Base-by-base conservation (phyloP, 1,140 invertebrate species). In the Liolophura sinensis region DNA sequence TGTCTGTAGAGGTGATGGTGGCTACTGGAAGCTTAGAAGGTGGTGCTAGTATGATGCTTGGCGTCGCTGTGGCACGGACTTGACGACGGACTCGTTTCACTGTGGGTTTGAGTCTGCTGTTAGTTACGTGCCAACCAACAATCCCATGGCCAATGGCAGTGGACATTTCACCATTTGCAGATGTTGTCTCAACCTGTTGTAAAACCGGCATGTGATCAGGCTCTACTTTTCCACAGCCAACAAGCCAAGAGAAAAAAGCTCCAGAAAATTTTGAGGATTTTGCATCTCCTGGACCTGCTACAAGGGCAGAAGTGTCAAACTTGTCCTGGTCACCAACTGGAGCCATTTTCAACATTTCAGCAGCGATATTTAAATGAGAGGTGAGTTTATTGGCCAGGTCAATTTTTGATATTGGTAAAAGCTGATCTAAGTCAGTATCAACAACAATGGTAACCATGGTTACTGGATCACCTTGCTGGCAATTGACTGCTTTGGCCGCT, bases 151-250 rank as follows among this genome's bases (percentile, higher is more conserved):
- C 86, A 51, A 91, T 72, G 16, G 88, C 81, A 71, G 88, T 86
- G 15, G 88, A 85, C 27, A 92, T 78, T 1, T 87, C 88, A 0
- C 91, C 90, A 73, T 90, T 89, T 18, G 84, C 85, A 1, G 89
- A 87, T 66, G 88, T 86, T 24, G 87, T 84, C 51, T 89, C 87
- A 14, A 92, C 78, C 52, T 88, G 87, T 22, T 88, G 86, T 14
- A 92, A 83, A 16, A 88, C 77, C 22, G 87, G 84, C 69, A 85
- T 78, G 57, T 85, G 78, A 51, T 87, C 86, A 58, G 48, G 81
- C 74, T 89, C 88, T 87, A 92, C 79, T 61, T 87, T 87, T 9
- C 88, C 88, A 78, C 91, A 92, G 12, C 91, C 91, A 63, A 91
- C 88, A 86, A 89, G 79, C 86, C 88, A 89, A 15, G 88, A 86